Conservation (phyloP, 2,113 vertebrate species). For the Halichoerus grypus region DNA sequence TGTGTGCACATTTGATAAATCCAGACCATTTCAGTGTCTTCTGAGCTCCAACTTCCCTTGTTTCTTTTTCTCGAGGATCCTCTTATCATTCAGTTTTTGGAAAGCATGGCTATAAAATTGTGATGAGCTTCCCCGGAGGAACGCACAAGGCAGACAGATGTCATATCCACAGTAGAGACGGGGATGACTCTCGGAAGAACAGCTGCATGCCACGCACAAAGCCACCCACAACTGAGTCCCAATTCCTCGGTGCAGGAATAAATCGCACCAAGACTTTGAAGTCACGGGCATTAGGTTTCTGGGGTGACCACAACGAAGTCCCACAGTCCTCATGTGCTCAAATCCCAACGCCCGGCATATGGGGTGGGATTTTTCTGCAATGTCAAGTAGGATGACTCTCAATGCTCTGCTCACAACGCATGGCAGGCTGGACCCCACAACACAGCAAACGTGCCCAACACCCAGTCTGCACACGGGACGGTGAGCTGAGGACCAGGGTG, state of each 20-base stretch:
- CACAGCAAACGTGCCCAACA: too few species aligned
- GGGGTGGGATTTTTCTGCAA: too few species aligned
- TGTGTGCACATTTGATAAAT: background rate
- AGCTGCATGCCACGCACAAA: background rate
- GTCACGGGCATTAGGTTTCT: fast-evolving
- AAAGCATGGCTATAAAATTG: background rate
- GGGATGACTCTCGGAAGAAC: background rate
- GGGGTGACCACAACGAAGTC: too few species aligned
- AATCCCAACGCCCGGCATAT: background rate
- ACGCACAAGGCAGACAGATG: background rate
- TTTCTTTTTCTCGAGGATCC: too few species aligned
- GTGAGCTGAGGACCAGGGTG: too few species aligned
- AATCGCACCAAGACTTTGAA: fast-evolving
- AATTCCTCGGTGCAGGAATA: background rate
- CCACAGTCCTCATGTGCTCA: background rate
- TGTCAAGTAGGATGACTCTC: too few species aligned
- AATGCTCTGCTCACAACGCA: too few species aligned
- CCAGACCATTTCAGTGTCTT: too few species aligned
- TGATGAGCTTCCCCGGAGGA: background rate
- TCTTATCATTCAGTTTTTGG: too few species aligned
- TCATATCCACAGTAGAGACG: background rate
- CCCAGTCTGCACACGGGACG: too few species aligned
- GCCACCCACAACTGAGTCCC: background rate
- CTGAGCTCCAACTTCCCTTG: fast-evolving
- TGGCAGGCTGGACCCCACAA: too few species aligned